phyloP scores from a whole-genome alignment of 2,888 invertebrate species.

The Leucophenga maculata region DNA sequence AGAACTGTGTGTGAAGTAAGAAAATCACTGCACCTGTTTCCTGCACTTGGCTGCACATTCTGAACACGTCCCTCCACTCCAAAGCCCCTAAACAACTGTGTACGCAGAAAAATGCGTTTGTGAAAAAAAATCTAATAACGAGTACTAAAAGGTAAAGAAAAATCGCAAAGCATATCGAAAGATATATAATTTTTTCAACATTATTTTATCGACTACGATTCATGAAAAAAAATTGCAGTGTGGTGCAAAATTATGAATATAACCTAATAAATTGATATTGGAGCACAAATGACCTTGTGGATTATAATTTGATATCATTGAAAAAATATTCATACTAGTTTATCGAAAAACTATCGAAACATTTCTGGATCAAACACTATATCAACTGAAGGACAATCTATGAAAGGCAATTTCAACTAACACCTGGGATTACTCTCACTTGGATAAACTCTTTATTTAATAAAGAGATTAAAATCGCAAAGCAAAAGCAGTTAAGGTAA shows the following conservation, averaged over 20 bases:
- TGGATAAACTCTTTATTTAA: background rate
- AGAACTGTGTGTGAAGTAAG: background rate
- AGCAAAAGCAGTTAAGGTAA: constrained; percentile 34
- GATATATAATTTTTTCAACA: background rate
- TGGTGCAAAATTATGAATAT: background rate
- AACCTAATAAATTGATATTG: background rate
- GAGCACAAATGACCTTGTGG: constrained; percentile 8
- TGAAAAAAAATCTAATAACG: background rate
- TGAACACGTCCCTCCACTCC: background rate
- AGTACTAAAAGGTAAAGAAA: constrained; percentile 18
- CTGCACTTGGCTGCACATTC: constrained; percentile 37
- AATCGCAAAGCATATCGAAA: constrained; percentile 24
- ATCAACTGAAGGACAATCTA: constrained; percentile 39
- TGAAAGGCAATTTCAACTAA: constrained; percentile 36
- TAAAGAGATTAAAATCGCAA: background rate
- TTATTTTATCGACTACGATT: no score
- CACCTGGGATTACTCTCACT: constrained; percentile 48
- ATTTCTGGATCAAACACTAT: background rate
- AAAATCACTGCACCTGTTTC: constrained; percentile 55
- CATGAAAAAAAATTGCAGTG: constrained; percentile 1
- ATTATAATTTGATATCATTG: background rate
- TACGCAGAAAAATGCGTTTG: constrained; percentile 53
- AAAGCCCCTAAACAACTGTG: constrained; percentile 20
- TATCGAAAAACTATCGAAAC: background rate
- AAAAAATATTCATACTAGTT: no score